Evolutionary conservation across 2,113 vertebrate species (phyloP), one percentile per base, ranked within the genome.

Genomic region (Percina caprodes): DNA sequence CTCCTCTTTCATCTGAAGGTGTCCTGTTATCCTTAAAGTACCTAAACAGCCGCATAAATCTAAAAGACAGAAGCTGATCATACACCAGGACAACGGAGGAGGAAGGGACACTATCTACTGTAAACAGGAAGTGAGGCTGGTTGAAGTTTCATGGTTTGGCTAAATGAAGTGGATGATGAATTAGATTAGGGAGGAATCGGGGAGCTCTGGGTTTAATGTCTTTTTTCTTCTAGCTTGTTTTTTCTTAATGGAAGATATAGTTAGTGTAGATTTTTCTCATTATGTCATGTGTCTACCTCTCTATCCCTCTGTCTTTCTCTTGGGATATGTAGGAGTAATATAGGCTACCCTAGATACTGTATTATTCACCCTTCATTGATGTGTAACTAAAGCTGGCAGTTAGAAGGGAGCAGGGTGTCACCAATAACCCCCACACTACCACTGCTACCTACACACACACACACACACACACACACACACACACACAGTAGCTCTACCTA

Each of bases 361-460:
- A 93, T 95, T 94, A 93, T 95, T 94, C 95, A 94, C 90, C 78
- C 82, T 90, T 92, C 89, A 94, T 91, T 93, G 93, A 95, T 92
- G 92, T 95, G 92, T 94, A 94, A 95, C 94, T 94, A 93, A 92
- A 92, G 82, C 90, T 91, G 88, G 86, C 74, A 91, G 88, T 88
- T 88, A 76, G 83, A 78, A 83, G 65, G 71, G 84, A 88, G 82
- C 59, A 45, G 63, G 68, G 82, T 91, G 82, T 91, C 88, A 91
- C 90, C 88, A 83, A 87, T 87, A 92, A 92, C 82, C 75, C 87
- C 77, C 90, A 88, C 86, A 70, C 70, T n/a, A 52, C 68, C 69
- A 62, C 46, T 33, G 62, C 33, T 33, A 85, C 68, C 69, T 76
- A 59, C 59, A 88, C 55, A 76, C 2, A 62, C 69, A 77, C 13